These are phyloP conservation scores for Acrobasis consociella DNA, from an alignment of 2,888 invertebrate genomes.

Conservation along the genomic window DNA sequence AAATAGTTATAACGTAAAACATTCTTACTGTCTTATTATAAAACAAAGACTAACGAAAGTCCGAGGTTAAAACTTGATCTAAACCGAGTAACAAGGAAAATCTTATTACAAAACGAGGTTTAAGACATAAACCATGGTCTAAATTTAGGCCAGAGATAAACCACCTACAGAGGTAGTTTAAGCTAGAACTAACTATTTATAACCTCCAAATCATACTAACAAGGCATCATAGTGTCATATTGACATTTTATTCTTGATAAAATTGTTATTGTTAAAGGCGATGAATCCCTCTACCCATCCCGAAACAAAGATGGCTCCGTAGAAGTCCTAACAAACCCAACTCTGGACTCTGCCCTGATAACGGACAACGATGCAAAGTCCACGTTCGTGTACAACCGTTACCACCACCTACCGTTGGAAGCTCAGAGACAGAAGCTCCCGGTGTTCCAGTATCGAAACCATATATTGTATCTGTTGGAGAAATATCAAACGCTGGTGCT, in stretches of 20 bases:
- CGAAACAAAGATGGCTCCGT: conserved; percentile 67
- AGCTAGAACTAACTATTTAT: no score
- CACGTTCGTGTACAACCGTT: conserved; percentile 92
- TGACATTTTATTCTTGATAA: neutral
- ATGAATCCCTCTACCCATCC: conserved; percentile 61
- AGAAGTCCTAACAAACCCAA: conserved; percentile 68
- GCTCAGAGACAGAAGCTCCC: conserved; percentile 93
- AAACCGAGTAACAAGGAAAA: no score
- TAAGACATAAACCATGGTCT: no score
- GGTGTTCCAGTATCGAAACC: conserved; percentile 92
- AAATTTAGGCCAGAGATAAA: no score
- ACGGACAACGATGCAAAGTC: conserved; percentile 84
- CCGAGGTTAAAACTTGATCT: no score
- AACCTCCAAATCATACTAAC: no score
- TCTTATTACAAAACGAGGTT: no score
- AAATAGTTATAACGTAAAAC: no score
- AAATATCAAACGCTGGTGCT: conserved; percentile 94
- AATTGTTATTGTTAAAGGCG: conserved; percentile 37
- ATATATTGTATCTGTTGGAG: conserved; percentile 94
- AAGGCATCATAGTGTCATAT: no score
- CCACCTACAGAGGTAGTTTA: no score
- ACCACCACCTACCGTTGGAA: conserved; percentile 91
- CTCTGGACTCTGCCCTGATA: conserved; percentile 64
- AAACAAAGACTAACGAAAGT: no score
- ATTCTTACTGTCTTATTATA: no score